Base-by-base conservation (phyloP, 2,797 vertebrate species). In the Coendou prehensilis region DNA sequence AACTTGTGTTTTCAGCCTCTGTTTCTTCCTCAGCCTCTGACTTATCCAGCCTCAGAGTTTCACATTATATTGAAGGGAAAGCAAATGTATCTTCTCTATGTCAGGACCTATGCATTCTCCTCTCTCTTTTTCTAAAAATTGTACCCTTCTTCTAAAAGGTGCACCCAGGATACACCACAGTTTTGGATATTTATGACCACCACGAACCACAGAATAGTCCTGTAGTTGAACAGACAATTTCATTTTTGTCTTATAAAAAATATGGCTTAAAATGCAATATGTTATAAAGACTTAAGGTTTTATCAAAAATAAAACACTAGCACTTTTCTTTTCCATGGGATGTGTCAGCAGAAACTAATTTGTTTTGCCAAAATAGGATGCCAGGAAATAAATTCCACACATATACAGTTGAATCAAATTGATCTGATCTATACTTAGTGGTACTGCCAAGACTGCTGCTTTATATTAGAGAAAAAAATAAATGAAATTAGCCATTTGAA, bases 391-490 rank as follows among this genome's bases (percentile, higher is more conserved):
- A 41, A 83, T 47, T 7, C 17, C 30, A n/a, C 11, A 52, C 1
- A 76, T 2, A 56, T 0, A 23, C 6, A 84, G 57, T 2, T 14
- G 13, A 78, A 47, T 89, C 6, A 91, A 79, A 67, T 9, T 67
- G 9, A 67, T 75, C 4, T 64, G 9, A 20, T 56, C 28, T 76
- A 57, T n/a, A 67, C n/a, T 80, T 57, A n/a, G 7, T n/a, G 22
- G 2, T 23, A 50, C 5, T 69, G 41, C 33, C 56, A 83, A 85
- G 47, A 78, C 7, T 64, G 54, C 33, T 45, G 85, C 63, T 93
- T 87, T 47, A 69, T 63, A 47, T 89, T 18, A 71, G 8, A 93
- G n/a, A 47, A 57, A 85, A 69, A 78, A 89, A 63, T 73, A 91
- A 61, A 64, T 76, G 37, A 81, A 87, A 18, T 33, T 89, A 89